A percentile compares a stretch with the other conserved stretches of the same genome.
Conservation (phyloP, 1,140 invertebrate genomes). For the Brachionus sp. region DNA sequence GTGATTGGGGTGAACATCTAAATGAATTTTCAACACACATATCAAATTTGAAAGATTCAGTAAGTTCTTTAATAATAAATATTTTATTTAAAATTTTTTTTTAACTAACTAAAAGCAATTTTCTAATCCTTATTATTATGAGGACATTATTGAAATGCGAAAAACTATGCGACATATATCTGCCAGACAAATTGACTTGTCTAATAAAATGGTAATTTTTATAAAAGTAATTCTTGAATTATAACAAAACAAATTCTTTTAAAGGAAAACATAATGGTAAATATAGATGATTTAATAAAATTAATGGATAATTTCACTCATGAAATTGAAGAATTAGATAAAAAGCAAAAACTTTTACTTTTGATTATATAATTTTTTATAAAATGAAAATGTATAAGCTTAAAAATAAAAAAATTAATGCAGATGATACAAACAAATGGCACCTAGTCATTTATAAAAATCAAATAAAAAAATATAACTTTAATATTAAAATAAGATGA, state of each 20-base stretch:
- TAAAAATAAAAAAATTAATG: neutral
- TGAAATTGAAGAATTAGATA: no score
- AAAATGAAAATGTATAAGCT: neutral
- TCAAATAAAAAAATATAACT: neutral
- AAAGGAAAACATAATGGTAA: no score
- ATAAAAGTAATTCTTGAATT: neutral
- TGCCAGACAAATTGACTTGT: neutral
- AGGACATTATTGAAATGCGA: neutral
- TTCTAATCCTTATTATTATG: neutral
- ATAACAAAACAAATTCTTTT: neutral
- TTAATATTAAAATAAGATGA: neutral
- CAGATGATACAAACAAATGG: neutral
- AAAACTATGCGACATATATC: neutral
- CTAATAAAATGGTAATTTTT: neutral
- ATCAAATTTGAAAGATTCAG: neutral
- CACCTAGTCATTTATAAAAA: neutral
- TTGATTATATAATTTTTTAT: no score
- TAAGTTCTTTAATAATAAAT: neutral
- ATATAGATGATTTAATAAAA: neutral
- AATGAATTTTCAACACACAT: neutral
- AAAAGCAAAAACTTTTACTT: no score
- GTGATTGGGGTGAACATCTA: neutral
- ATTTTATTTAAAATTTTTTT: neutral
- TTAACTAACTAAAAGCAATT: neutral
- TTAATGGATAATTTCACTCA: neutral